Base-by-base conservation (phyloP, 2,113 vertebrate species). In the Hoplias malabaricus region DNA sequence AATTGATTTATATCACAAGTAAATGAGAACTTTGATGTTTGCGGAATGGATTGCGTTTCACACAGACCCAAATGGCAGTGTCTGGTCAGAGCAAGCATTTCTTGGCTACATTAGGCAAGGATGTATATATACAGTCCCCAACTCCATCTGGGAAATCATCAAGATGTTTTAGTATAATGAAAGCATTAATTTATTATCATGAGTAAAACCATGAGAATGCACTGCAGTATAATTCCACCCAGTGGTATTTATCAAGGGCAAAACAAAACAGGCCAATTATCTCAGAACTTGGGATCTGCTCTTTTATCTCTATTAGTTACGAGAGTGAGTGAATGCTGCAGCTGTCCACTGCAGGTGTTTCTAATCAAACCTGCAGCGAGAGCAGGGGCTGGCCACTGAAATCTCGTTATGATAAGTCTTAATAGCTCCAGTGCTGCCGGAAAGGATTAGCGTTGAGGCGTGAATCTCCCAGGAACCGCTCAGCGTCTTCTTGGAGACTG, bases 341-440 rank as follows among this genome's bases (percentile, higher is more conserved):
- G 84, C 82, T 80, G 77, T 70, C 70, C 36, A 33, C 59, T 77
- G 27, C 62, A 73, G 62, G 73, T 77, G 73, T 73, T 80, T 85
- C 83, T 84, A 88, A 90, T 82, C 80, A 86, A 85, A 87, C 87
- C 66, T 79, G 84, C 78, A 83, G 77, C 1, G 61, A 80, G 42
- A 75, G 69, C 46, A 85, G 75, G 75, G 76, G 82, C 80, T 80
- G 16, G 77, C 68, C 76, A 81, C 79, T 83, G 79, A 91, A 91
- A 92, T 92, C 90, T 85, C 21, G 65, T 89, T 89, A 90, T 88
- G 80, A 87, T 87, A 87, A 90, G 72, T 89, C 86, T 79, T 84
- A 88, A 89, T 87, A 88, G 84, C 33, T 86, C 82, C 16, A 48
- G 50, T 43, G 57, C 74, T 67, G 65, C 78, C 77, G 73, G 80